Base-by-base conservation (phyloP, 2,888 invertebrate genomes). In the Nomada hirtipes region DNA sequence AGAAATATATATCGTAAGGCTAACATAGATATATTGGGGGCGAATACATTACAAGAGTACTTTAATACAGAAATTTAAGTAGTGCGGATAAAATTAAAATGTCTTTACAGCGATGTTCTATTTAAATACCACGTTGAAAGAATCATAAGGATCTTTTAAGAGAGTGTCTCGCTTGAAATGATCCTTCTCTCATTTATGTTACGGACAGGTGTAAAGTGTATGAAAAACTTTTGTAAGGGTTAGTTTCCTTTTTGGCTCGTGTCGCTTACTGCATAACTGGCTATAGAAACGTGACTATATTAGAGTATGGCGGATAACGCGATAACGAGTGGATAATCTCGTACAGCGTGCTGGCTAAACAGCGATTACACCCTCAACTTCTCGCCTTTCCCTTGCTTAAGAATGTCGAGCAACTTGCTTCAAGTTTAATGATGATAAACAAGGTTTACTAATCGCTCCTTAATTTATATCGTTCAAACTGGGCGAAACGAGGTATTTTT, bases 301-400 rank as follows among this genome's bases (percentile, higher is more conserved):
- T 76, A 79, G 52, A 76, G 77, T 74, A 60, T 64, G 18, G 64
- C 71, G 82, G 88, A 88, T 88, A 86, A 87, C 85, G 72, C 85
- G 82, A 88, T 88, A 86, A 87, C 85, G 72, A 86, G 82, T 71
- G 86, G 88, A 87, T 89, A 88, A 89, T 89, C 89, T 79, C 68
- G 68, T 74, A 59, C 67, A 75, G 76, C 76, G 85, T 83, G 79
- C 86, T 90, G 88, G 86, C 86, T 89, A 88, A 90, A 89, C 87
- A 89, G 77, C 83, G 89, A 90, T 89, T 90, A 89, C 87, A 89
- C 76, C 79, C 82, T 85, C 79, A 83, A 86, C 84, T 88, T 86
- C 74, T 82, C 69, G 75, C 78, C 72, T 84, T 83, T 82, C 83
- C 81, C 65, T 57, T 70, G 72, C 71, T 80, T 76, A 69, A 82